These are phyloP conservation scores for Siderastrea radians DNA, from an alignment of 92 coral and sea anemone species.

Conservation along the genomic window DNA sequence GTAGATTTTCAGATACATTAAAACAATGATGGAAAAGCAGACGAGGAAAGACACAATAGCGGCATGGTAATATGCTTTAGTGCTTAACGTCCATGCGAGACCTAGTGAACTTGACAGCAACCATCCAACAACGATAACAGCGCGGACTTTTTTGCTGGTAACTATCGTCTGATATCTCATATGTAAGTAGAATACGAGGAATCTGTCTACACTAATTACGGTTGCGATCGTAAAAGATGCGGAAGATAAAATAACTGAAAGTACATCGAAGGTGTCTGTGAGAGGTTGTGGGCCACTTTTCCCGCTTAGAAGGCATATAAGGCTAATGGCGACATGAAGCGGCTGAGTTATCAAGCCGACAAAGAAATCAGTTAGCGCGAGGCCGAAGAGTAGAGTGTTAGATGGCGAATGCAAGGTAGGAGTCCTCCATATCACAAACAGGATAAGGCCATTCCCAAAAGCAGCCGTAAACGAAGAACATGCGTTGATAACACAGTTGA, in stretches of 20 bases:
- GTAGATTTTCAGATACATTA: constrained; percentile 39
- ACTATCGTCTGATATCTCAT: constrained; percentile 40
- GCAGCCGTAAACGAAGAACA: constrained; percentile 32
- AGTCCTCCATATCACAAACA: constrained; percentile 32
- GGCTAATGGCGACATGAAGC: constrained; percentile 2
- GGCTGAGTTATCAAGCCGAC: constrained; percentile 45
- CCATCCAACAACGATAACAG: constrained; percentile 1
- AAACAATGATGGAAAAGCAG: background rate
- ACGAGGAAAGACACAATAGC: background rate
- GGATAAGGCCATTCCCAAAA: constrained; percentile 24
- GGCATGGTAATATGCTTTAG: background rate
- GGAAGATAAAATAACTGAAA: constrained; percentile 12
- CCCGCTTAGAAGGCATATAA: background rate
- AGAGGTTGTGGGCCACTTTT: constrained; percentile 14
- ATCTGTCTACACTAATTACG: constrained; percentile 40
- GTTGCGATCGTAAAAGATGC: constrained; percentile 46
- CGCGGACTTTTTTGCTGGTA: constrained; percentile 20
- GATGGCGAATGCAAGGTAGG: constrained; percentile 55
- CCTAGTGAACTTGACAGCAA: background rate
- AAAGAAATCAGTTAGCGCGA: constrained; percentile 40
- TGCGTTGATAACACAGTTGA: constrained; percentile 34
- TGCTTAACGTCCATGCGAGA: constrained; percentile 17
- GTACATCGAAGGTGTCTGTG: constrained; percentile 12
- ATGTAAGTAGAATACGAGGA: constrained; percentile 31
- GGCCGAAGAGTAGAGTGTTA: constrained; percentile 29